A percentile compares a stretch with the other conserved stretches of the same genome.
Evolutionary conservation across 2,797 vertebrate genomes (phyloP).

Genomic region (Allochrocebus solatus): DNA sequence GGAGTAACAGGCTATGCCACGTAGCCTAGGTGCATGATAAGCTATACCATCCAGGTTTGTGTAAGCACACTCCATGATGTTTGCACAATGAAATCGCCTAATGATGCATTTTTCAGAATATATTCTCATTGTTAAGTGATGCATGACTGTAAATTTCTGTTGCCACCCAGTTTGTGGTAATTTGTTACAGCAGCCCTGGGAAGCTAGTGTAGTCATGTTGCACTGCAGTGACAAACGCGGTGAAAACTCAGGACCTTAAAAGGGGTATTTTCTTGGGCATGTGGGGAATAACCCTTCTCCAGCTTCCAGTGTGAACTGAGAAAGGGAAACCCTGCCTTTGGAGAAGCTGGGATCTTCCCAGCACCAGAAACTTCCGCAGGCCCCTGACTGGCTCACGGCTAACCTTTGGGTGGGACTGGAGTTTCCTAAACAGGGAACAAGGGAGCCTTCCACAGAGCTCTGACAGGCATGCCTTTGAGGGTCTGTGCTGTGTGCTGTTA

Average conservation of each 20-base stretch:
- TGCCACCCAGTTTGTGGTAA: neutral
- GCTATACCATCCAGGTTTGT: neutral
- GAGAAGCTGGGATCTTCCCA: slow-evolving; percentile 17
- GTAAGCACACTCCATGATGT: neutral
- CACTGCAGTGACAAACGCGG: neutral
- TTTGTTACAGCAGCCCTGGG: neutral
- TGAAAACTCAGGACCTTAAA: neutral
- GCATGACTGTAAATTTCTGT: neutral
- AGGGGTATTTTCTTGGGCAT: neutral
- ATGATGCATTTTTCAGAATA: neutral
- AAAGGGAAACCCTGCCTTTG: neutral
- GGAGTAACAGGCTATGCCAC: neutral
- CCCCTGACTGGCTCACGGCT: slow-evolving; percentile 32
- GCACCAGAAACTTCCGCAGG: neutral
- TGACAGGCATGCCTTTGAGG: slow-evolving; percentile 3
- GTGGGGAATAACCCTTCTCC: neutral
- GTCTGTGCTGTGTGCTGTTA: slow-evolving; percentile 45
- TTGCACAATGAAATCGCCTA: neutral
- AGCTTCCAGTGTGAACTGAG: neutral
- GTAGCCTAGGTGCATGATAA: neutral
- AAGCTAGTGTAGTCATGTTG: neutral
- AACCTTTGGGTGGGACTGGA: slow-evolving; percentile 16
- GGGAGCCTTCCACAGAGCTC: slow-evolving; percentile 21
- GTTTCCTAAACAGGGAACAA: neutral
- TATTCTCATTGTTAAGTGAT: neutral